Conservation (phyloP, 2,888 invertebrate species). For the Lepidocyrtoides sp. region DNA sequence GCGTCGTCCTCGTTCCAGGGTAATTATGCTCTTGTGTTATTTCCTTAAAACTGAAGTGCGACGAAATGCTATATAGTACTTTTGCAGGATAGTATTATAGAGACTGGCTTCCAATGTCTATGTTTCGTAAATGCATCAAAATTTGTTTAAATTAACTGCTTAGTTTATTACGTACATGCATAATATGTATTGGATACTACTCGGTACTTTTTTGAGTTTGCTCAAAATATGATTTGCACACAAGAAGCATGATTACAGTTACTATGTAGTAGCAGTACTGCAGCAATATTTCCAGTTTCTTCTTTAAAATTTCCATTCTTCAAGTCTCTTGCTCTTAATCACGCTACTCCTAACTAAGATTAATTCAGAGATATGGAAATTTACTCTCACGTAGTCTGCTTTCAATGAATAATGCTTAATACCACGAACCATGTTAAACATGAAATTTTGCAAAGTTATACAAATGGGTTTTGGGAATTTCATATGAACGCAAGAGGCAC, state of each 20-base stretch:
- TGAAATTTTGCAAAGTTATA: slow-evolving; percentile 5
- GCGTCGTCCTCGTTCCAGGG: background rate
- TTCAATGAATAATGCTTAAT: background rate
- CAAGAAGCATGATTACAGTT: background rate
- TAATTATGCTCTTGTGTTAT: no score
- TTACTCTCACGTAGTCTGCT: background rate
- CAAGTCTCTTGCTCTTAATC: background rate
- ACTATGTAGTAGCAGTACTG: background rate
- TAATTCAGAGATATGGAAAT: slow-evolving; percentile 7
- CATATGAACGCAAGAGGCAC: background rate
- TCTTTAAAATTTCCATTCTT: background rate
- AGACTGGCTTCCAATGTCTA: no score
- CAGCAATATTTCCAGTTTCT: background rate
- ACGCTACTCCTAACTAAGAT: slow-evolving; percentile 14
- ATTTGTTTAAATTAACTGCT: no score
- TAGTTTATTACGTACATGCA: no score
- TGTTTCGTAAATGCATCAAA: no score
- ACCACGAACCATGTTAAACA: background rate
- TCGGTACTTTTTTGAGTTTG: no score
- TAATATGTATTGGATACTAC: no score
- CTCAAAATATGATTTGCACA: no score
- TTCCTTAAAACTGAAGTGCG: slow-evolving; percentile 7
- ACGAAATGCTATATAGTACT: no score
- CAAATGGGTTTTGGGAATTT: slow-evolving; percentile 22
- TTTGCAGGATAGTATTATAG: no score